phyloP scores from a whole-genome alignment of 1,140 invertebrate species.

The Leptonema lineaticorne region DNA sequence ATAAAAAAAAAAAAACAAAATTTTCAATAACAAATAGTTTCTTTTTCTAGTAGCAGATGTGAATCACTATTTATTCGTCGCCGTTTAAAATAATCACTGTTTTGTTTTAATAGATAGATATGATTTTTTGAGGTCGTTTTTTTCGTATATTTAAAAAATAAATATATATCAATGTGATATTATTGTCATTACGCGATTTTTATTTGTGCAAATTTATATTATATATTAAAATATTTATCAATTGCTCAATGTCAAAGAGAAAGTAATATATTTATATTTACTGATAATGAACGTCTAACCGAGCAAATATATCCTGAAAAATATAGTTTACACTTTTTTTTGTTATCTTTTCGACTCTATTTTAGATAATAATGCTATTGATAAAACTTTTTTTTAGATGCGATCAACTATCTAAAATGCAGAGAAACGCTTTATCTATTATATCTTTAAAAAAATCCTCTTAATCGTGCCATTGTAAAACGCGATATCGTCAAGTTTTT shows the following conservation, averaged over 20 bases:
- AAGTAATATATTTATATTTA: neutral
- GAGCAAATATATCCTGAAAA: conserved; percentile 1
- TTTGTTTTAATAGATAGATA: too few species aligned
- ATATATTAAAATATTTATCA: conserved; percentile 20
- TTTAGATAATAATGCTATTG: neutral
- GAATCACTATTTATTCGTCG: too few species aligned
- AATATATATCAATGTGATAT: too few species aligned
- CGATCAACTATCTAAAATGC: conserved; percentile 7
- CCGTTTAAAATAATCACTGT: too few species aligned
- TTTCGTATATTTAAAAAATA: too few species aligned
- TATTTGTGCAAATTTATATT: conserved; percentile 22
- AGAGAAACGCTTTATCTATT: conserved; percentile 3
- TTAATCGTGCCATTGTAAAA: neutral
- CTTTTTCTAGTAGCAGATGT: too few species aligned
- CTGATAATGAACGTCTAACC: neutral
- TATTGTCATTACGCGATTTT: too few species aligned
- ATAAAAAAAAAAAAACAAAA: too few species aligned
- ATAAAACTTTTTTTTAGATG: neutral
- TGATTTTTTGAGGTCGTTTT: too few species aligned
- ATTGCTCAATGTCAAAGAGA: conserved; percentile 20
- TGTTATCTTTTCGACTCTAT: too few species aligned
- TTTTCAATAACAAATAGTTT: too few species aligned
- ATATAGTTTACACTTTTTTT: neutral
- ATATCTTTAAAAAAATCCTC: neutral
- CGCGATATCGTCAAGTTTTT: neutral